Evolutionary conservation across 2,888 invertebrate genomes (phyloP), one percentile per base, ranked within the genome.

Genomic region (Cheilosia grossa): DNA sequence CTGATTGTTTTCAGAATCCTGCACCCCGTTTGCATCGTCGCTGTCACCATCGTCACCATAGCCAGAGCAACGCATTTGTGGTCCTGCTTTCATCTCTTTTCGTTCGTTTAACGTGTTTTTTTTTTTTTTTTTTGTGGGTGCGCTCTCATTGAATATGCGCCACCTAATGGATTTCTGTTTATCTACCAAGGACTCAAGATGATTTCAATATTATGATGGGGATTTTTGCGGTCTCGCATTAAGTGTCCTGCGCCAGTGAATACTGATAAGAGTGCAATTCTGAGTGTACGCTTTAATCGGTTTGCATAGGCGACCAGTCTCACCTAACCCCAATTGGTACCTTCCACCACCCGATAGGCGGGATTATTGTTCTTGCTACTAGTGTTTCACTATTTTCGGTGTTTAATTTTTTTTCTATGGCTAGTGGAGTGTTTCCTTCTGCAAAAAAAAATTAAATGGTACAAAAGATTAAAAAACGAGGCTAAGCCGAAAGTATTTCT

Each of bases 111-210:
- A 58, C 63, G 30, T 30, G 64, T 67, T 56, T 73, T 15, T n/a
- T n/a, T n/a, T n/a, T n/a, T 30, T 58, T 67, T 56, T 73, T 15
- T 61, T 77, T 67, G 54, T 47, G 58, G 51, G 37, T 69, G 70
- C 61, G 44, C 72, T 42, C 80, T 85, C 85, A 85, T 85, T 85
- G 75, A 85, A 85, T 85, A 85, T 85, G 85, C 85, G 81, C 77
- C 72, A 87, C 79, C 87, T 88, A 88, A 88, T 88, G 88, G 87
- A 88, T 88, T 88, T 87, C 86, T 88, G 87, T 88, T 88, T 88
- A 88, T 87, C 88, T 87, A 87, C 75, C 78, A 87, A 83, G 87
- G 87, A 88, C 87, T 87, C 87, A 79, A 87, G 83, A 87, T 87
- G 87, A 87, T 87, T 88, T 87, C 74, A 81, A 81, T 85, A 86